A percentile compares a stretch with the other conserved stretches of the same genome.
phyloP scores from a whole-genome alignment of 2,113 vertebrate genomes.

The Gymnobelideus leadbeateri region DNA sequence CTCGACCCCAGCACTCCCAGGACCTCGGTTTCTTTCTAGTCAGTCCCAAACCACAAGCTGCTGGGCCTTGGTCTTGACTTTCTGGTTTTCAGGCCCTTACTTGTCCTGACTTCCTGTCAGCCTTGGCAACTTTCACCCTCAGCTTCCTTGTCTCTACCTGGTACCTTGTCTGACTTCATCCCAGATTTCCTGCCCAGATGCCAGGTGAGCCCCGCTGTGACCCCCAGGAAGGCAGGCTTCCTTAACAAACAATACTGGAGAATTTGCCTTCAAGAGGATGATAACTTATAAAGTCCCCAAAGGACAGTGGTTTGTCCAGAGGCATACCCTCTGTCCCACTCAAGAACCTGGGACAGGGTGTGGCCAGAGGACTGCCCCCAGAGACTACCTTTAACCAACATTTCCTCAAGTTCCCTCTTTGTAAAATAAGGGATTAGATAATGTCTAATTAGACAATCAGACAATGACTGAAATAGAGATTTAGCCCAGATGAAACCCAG shows the following conservation, averaged over 20 bases:
- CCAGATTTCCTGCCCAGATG: too few relatives aligned
- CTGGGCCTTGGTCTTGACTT: background rate
- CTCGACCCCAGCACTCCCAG: too few relatives aligned
- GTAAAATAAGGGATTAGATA: background rate
- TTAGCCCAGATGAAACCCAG: background rate
- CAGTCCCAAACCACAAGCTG: too few relatives aligned
- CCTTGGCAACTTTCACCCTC: constrained; percentile 23
- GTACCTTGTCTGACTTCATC: constrained; percentile 32
- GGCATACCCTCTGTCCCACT: too few relatives aligned
- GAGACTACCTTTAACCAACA: background rate
- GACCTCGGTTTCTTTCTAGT: too few relatives aligned
- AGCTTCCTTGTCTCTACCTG: constrained; percentile 51
- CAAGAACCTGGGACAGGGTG: background rate
- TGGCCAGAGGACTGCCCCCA: background rate
- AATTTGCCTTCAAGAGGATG: background rate
- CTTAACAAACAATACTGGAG: background rate
- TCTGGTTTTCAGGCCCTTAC: background rate
- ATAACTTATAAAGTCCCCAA: background rate
- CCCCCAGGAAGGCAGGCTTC: background rate
- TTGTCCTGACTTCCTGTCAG: constrained; percentile 40
- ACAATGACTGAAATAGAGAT: background rate
- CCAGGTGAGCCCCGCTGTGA: background rate
- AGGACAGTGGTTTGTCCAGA: background rate
- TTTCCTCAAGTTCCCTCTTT: background rate
- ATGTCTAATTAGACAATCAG: background rate